Evolutionary conservation across 2,113 vertebrate species (phyloP).

Genomic region (Perca fluviatilis): DNA sequence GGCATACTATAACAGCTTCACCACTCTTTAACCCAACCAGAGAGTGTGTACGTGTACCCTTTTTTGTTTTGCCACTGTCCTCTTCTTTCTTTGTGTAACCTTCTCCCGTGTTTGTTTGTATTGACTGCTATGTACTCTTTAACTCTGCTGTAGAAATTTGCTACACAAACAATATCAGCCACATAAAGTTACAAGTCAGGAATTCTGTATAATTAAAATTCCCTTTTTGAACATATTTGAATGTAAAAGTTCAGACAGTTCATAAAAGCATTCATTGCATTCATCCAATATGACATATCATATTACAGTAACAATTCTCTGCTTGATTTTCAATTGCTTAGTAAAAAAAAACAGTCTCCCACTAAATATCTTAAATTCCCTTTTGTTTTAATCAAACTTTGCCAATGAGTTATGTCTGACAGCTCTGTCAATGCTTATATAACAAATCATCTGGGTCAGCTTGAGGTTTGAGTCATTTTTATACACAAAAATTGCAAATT

Average conservation of each 20-base stretch:
- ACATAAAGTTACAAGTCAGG: neutral
- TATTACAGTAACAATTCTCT: neutral
- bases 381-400: slow-evolving; percentile 4
- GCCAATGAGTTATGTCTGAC: neutral
- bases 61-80: slow-evolving; percentile 23
- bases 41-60: neutral
- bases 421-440: neutral
- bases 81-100: slow-evolving; percentile 25
- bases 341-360: neutral
- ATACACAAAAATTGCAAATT: neutral
- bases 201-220: neutral
- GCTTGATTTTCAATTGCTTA: neutral
- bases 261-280: neutral
- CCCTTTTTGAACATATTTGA: neutral
- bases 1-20: neutral
- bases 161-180: neutral
- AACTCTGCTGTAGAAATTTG: slow-evolving; percentile 19
- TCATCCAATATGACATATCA: neutral
- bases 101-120: slow-evolving; percentile 32
- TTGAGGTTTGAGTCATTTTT: neutral
- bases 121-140: slow-evolving; percentile 20
- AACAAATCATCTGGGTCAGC: neutral
- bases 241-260: neutral
- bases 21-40: slow-evolving; percentile 5
- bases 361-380: too few relatives aligned